Base-by-base conservation (phyloP, 2,113 vertebrate genomes). In the Corythaixoides concolor region DNA sequence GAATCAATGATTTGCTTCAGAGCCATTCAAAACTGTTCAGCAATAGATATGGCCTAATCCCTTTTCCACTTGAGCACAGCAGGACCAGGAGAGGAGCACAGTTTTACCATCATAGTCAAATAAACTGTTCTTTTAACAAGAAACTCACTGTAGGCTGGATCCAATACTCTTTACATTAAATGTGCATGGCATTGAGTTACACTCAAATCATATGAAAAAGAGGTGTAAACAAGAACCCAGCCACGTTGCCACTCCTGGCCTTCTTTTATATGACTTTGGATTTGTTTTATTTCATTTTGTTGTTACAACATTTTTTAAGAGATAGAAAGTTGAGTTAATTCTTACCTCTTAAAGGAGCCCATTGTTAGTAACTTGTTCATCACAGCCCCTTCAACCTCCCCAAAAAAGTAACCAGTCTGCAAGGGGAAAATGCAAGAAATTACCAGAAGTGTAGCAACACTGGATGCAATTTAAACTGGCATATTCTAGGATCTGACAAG, bases 271-370 rank as follows among this genome's bases (percentile, higher is more conserved):
- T 58, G 49, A 66, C 60, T 95, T 94, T 23, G 23, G 30, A 58
- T 82, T 92, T 75, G n/a, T 67, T 96, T 94, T 87, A 82, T 85
- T 92, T 97, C 73, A 80, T 88, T 67, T 70, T 67, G 19, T 92
- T 91, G 66, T 93, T 81, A 76, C 60, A 96, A 94, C 1, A 72
- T 45, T 85, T 96, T 88, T 16, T 53, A 63, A 81, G 47, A 67
- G 64, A 74, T 3, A 88, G 43, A 26, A 32, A 62, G 43, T 32
- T 26, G 55, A 73, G 47, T 80, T 88, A 87, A 94, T 75, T 90
- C 98, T 98, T 98, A 99, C 99, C 99, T 99, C 98, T 99, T 99
- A 97, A 99, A 99, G 69, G 99, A 99, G 87, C 99, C 99, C 99
- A 99, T 99, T 96, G 98, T 97, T 95, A 99, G 96, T 74, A 99